A percentile compares a stretch with the other conserved stretches of the same genome.
These are phyloP conservation scores for Choreutis nemorana DNA, from an alignment of 2,888 invertebrate species.

Conservation along the genomic window DNA sequence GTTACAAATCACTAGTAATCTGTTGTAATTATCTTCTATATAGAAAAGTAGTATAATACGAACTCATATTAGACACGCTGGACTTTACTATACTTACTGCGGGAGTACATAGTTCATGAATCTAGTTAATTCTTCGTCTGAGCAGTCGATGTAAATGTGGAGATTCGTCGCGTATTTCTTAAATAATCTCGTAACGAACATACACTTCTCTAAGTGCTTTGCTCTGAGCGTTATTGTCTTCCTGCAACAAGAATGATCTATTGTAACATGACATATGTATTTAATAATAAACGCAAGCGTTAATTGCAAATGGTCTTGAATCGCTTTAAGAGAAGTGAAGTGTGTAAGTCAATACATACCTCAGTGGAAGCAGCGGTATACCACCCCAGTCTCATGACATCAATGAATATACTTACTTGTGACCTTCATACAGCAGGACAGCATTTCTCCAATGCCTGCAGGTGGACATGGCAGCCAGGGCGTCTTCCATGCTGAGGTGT, in stretches of 20 bases:
- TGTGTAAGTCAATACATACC: conserved; percentile 22
- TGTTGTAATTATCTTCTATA: too few relatives aligned
- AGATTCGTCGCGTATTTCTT: conserved; percentile 29
- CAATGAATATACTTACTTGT: conserved; percentile 34
- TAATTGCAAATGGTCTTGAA: not conserved
- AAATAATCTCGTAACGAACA: conserved; percentile 38
- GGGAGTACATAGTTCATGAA: conserved; percentile 39
- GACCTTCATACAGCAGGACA: conserved; percentile 42
- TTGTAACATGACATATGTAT: not conserved
- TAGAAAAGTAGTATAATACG: too few relatives aligned
- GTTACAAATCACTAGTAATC: too few relatives aligned
- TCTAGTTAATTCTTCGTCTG: conserved; percentile 26
- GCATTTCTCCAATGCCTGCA: conserved; percentile 66
- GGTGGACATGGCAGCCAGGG: conserved; percentile 41
- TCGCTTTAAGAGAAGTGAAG: not conserved
- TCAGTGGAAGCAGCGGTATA: conserved; percentile 46
- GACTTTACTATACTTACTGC: conserved; percentile 45
- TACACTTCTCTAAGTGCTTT: conserved; percentile 30
- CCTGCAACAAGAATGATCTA: conserved; percentile 23
- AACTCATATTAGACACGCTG: too few relatives aligned
- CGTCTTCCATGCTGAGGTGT: conserved; percentile 40
- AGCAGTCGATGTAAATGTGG: conserved; percentile 34
- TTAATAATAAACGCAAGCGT: too few relatives aligned
- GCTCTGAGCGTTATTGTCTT: conserved; percentile 30
- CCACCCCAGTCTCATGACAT: conserved; percentile 39